Conservation (phyloP, 2,113 vertebrate genomes). For the Muscicapa adusta region DNA sequence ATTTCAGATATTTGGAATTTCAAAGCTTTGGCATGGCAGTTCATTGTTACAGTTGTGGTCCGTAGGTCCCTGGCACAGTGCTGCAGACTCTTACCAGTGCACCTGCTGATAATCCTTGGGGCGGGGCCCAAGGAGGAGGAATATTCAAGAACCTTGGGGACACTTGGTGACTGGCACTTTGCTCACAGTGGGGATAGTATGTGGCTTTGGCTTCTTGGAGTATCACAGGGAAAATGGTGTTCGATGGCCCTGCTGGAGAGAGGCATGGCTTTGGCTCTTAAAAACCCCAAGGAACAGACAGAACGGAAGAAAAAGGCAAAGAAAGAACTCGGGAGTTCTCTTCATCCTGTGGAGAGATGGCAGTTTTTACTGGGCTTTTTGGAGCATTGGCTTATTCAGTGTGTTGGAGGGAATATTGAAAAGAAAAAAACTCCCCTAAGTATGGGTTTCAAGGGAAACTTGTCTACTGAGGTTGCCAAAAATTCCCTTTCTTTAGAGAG, state of each 20-base stretch:
- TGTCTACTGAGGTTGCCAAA: neutral
- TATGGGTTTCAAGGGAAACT: neutral
- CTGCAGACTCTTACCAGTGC: neutral
- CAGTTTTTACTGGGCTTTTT: neutral
- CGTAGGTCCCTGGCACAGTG: neutral
- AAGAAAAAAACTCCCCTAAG: neutral
- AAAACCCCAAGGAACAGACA: neutral
- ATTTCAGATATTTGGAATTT: neutral
- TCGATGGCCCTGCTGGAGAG: accelerated
- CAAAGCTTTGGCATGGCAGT: neutral
- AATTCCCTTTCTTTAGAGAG: neutral
- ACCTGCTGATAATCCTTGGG: neutral
- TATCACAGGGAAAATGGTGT: accelerated
- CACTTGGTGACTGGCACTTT: neutral
- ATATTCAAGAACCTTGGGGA: neutral
- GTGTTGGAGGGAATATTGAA: neutral
- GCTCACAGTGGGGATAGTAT: neutral
- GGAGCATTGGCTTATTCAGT: neutral
- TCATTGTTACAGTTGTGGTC: neutral
- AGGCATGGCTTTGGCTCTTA: neutral
- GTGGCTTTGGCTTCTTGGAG: neutral
- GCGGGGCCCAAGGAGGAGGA: neutral
- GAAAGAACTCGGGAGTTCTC: accelerated
- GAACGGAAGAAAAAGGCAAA: neutral
- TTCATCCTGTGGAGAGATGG: neutral